Conservation (phyloP, 2,797 vertebrate genomes). For the Tolypeutes matacus region DNA sequence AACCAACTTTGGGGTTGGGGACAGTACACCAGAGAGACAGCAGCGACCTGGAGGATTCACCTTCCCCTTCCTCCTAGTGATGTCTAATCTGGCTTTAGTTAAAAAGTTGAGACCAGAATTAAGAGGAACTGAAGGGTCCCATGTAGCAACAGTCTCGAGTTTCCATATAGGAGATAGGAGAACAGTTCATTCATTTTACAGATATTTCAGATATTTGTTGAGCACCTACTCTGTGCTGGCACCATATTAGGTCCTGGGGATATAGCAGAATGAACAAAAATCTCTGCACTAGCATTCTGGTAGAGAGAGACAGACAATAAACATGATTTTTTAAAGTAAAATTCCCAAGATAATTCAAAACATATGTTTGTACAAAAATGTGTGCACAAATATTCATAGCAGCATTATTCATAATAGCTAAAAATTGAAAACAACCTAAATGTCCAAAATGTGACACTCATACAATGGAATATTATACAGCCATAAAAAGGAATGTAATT, state of each 20-base stretch:
- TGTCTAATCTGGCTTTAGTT: background rate
- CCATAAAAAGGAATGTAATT: background rate
- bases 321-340: background rate
- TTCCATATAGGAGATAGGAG: background rate
- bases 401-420: background rate
- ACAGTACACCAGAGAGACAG: background rate
- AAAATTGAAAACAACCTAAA: background rate
- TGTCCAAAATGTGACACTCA: background rate
- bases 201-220: too few species aligned
- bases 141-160: background rate
- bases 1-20: background rate
- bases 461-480: background rate
- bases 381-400: background rate
- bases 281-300: background rate
- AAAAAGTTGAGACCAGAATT: background rate
- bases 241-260: background rate
- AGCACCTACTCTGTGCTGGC: background rate
- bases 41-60: background rate
- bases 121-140: background rate
- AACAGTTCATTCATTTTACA: background rate
- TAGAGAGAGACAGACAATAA: background rate
- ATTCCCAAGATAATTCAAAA: conserved; percentile 19
- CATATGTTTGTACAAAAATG: background rate
- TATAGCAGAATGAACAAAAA: background rate
- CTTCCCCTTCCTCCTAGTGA: background rate